Percentiles rank a stretch among this genome's conserved stretches.
phyloP scores from a whole-genome alignment of 2,888 invertebrate species.

The Drosophila multiciliata region DNA sequence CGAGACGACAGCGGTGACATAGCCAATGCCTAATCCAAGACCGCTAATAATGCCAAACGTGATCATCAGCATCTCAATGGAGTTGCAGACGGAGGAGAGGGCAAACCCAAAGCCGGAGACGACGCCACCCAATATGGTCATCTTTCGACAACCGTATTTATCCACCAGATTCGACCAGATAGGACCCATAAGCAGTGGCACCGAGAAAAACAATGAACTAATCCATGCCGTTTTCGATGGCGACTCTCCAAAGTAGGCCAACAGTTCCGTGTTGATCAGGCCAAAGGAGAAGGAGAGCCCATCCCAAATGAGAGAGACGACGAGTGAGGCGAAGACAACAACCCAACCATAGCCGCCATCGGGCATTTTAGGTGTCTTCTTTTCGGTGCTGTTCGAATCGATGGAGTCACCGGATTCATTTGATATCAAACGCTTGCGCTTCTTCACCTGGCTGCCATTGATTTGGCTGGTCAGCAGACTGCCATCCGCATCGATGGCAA shows the following conservation, averaged over 20 bases:
- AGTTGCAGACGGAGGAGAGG: conserved; percentile 89
- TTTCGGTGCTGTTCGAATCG: conserved; percentile 82
- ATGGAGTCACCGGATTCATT: conserved; percentile 84
- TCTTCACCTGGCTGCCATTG: conserved; percentile 64
- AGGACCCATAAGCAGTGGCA: conserved; percentile 92
- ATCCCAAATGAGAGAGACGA: conserved; percentile 95
- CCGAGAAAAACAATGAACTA: conserved; percentile 94
- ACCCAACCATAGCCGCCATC: conserved; percentile 85
- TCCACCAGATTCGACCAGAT: conserved; percentile 91
- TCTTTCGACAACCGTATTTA: conserved; percentile 92
- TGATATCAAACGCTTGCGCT: conserved; percentile 82
- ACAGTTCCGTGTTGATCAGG: conserved; percentile 92
- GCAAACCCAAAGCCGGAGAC: conserved; percentile 91
- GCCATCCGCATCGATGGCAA: conserved; percentile 66
- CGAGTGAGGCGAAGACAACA: conserved; percentile 93
- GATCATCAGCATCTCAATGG: conserved; percentile 91
- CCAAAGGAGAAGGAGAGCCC: conserved; percentile 98
- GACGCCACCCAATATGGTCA: conserved; percentile 91
- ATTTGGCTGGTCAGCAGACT: conserved; percentile 52
- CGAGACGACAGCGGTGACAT: conserved; percentile 95
- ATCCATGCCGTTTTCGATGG: conserved; percentile 96
- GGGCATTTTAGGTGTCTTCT: conserved; percentile 84
- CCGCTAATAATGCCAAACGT: conserved; percentile 95
- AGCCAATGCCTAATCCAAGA: conserved; percentile 91
- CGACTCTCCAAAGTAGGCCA: conserved; percentile 91